Percentiles rank a stretch among this genome's conserved stretches.
Evolutionary conservation across 2,113 vertebrate species (phyloP).

Genomic region (Oryzias curvinotus): DNA sequence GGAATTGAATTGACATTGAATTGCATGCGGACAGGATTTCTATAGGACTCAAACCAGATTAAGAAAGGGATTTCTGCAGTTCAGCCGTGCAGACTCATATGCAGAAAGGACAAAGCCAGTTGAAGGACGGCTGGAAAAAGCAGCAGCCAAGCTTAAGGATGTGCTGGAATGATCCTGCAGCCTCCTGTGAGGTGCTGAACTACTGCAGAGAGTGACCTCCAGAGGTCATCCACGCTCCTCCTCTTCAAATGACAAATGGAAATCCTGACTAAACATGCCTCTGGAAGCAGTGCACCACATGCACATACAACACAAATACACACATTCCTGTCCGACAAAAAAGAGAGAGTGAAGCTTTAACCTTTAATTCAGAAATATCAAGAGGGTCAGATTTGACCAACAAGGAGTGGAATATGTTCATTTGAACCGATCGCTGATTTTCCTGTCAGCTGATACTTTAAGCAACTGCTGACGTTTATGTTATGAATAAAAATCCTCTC

Average conservation of each 20-base stretch:
- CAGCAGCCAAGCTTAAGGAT: not conserved
- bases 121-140: slow-evolving; percentile 25
- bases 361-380: too few species aligned
- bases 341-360: not conserved
- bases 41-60: slow-evolving; percentile 7
- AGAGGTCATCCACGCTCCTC: slow-evolving; percentile 20
- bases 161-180: slow-evolving; percentile 31
- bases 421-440: too few species aligned
- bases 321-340: not conserved
- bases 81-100: not conserved
- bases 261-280: not conserved
- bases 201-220: slow-evolving; percentile 12
- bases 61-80: slow-evolving; percentile 1
- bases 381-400: too few species aligned
- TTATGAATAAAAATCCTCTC: too few species aligned
- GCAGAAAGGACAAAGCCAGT: slow-evolving; percentile 21
- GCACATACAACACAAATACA: not conserved
- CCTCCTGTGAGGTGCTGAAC: slow-evolving; percentile 6
- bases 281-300: not conserved
- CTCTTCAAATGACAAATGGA: slow-evolving; percentile 1
- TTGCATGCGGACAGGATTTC: not conserved
- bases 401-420: too few species aligned
- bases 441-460: too few species aligned
- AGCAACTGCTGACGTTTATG: too few species aligned
- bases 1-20: too few species aligned